Evolutionary conservation across 2,113 vertebrate species (phyloP).

Genomic region (Prinia subflava): DNA sequence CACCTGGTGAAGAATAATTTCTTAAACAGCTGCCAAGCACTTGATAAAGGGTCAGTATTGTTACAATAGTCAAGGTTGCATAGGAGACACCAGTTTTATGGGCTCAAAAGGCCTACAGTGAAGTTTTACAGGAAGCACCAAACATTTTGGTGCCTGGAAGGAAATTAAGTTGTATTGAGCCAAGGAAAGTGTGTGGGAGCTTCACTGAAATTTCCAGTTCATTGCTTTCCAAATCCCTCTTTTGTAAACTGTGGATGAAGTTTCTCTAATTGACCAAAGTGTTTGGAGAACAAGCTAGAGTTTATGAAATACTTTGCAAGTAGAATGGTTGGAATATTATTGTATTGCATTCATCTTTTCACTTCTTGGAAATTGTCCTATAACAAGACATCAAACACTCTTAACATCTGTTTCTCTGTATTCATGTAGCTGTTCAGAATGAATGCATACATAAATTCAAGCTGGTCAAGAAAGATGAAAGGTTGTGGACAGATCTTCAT

Average conservation of each 20-base stretch:
- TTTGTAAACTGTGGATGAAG: not conserved
- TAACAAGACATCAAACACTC: not conserved
- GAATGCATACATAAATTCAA: not conserved
- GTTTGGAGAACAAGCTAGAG: not conserved
- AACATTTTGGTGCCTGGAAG: not conserved
- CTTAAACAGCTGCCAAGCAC: not conserved
- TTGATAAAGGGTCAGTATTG: not conserved
- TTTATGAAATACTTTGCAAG: not conserved
- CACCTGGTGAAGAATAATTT: not conserved
- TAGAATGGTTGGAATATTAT: not conserved
- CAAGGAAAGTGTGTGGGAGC: not conserved
- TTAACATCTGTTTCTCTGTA: not conserved
- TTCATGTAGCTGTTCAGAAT: not conserved
- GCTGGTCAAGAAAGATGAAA: not conserved
- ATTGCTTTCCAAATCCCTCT: not conserved
- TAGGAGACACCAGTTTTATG: not conserved
- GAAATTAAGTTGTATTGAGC: not conserved
- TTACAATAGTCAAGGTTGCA: not conserved
- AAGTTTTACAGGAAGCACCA: not conserved
- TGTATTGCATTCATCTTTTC: not conserved
- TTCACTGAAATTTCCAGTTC: not conserved
- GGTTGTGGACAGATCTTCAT: not conserved
- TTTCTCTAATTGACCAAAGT: not conserved
- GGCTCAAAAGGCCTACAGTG: not conserved
- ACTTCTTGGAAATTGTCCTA: not conserved